Conservation (phyloP, 2,113 vertebrate species). For the Melanostigma gelatinosum region DNA sequence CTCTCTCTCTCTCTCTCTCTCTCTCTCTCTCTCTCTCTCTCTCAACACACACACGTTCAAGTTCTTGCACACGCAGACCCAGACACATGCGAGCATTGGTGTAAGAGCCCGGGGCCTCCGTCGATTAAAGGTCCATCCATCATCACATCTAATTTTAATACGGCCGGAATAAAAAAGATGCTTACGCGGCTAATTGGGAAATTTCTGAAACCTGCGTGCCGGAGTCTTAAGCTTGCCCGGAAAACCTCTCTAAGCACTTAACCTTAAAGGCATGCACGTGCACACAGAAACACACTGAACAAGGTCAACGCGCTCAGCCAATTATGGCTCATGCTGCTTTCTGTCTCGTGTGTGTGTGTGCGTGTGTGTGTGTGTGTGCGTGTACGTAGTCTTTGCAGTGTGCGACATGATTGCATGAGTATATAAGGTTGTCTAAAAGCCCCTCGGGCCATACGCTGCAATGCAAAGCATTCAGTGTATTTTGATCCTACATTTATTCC, state of each 20-base stretch:
- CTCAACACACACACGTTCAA: neutral
- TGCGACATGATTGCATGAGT: constrained; percentile 59
- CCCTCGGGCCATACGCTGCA: constrained; percentile 44
- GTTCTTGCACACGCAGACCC: neutral
- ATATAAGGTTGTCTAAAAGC: constrained; percentile 45
- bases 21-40: neutral
- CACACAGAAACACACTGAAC: constrained; percentile 34
- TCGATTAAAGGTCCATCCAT: constrained; percentile 75
- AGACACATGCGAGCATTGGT: constrained; percentile 10
- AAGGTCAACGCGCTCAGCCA: constrained; percentile 57
- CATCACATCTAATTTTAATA: constrained; percentile 79
- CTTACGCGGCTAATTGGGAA: constrained; percentile 67
- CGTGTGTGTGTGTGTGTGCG: neutral
- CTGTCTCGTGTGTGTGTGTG: constrained; percentile 15
- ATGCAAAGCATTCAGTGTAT: constrained; percentile 51
- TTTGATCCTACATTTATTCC: constrained; percentile 52
- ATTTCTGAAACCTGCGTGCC: constrained; percentile 53
- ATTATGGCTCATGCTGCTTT: constrained; percentile 44
- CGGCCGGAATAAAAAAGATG: constrained; percentile 64
- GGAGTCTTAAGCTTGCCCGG: constrained; percentile 24
- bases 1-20: neutral
- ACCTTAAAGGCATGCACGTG: constrained; percentile 26
- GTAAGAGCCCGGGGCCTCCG: constrained; percentile 52
- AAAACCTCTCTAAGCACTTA: constrained; percentile 50
- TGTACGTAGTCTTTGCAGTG: constrained; percentile 2